Evolutionary conservation across 2,113 vertebrate species (phyloP).

Genomic region (Charadrius vociferus): DNA sequence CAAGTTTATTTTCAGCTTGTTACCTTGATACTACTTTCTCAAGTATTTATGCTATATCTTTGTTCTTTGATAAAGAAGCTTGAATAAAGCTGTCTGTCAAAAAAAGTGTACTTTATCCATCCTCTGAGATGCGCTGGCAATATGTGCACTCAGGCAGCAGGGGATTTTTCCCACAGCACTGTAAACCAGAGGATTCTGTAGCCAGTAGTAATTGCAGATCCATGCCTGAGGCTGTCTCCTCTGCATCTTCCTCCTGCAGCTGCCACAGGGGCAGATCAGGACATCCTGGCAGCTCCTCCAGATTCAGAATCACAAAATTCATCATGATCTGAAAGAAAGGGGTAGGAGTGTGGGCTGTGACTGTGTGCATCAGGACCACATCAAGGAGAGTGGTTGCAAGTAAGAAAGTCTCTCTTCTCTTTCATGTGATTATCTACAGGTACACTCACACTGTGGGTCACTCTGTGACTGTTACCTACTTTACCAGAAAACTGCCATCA

Average conservation of each 20-base stretch:
- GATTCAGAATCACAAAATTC: not conserved
- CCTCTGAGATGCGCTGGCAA: not conserved
- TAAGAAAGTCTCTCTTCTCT: not conserved
- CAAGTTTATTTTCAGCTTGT: conserved; percentile 26
- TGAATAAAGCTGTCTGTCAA: not conserved
- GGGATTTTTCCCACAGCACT: not conserved
- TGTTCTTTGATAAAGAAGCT: not conserved
- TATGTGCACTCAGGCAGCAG: not conserved
- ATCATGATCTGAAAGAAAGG: not conserved
- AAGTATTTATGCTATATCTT: not conserved
- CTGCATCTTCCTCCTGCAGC: not conserved
- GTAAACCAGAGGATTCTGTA: not conserved
- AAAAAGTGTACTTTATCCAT: not conserved
- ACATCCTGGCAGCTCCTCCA: not conserved
- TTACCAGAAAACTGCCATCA: not conserved
- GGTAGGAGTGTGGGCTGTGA: not conserved
- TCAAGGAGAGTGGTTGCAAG: not conserved
- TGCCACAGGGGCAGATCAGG: not conserved
- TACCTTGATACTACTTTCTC: not conserved
- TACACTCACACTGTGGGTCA: not conserved
- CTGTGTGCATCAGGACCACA: not conserved
- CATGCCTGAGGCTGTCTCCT: not conserved
- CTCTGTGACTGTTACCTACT: not conserved
- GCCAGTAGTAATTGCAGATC: not conserved
- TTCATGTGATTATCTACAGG: not conserved